Base-by-base conservation (phyloP, 2,888 invertebrate genomes). In the Cheilosia impressa region DNA sequence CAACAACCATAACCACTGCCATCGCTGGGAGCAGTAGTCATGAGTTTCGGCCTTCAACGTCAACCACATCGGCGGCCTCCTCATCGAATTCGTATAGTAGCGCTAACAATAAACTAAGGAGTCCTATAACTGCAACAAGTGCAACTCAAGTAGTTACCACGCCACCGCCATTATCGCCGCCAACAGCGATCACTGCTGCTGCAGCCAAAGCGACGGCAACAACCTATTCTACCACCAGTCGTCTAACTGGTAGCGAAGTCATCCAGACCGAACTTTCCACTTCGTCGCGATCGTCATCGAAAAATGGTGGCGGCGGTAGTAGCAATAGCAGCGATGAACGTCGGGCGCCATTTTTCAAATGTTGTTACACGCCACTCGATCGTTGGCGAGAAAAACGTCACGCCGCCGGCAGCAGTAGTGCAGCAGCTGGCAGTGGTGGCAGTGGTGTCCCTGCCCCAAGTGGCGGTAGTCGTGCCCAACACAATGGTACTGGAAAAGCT, bases 1-100 rank as follows among this genome's bases (percentile, higher is more conserved):
- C 91, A 89, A 90, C 91, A 89, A 91, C 90, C 88, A 91, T 91
- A 89, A 90, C 91, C 91, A 92, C 91, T 91, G 91, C 92, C 91
- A 91, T 91, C 90, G 91, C 90, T 89, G 91, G 91, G 89, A 91
- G 91, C 88, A 89, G 90, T 85, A 91, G 91, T 15, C 91, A 91
- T 78, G 91, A 91, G 89, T 92, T 91, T 88, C 90, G 91, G 62
- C 92, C 90, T 79, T 92, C 91, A 87, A 91, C 90, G 85, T 90
- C 89, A 68, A 89, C 88, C 55, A 89, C 88, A 85, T 87, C 90
- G 81, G 84, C 89, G 87, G 87, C 90, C 89, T 88, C 90, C 88
- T 88, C 88, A 87, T 83, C 65, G 72, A 75, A 69, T 71, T 79
- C 65, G 17, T 19, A 47, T 45, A 76, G 81, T 72, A 85, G 63